Evolutionary conservation across 2,113 vertebrate species (phyloP), one percentile per base, ranked within the genome.

Genomic region (Istiophorus platypterus): DNA sequence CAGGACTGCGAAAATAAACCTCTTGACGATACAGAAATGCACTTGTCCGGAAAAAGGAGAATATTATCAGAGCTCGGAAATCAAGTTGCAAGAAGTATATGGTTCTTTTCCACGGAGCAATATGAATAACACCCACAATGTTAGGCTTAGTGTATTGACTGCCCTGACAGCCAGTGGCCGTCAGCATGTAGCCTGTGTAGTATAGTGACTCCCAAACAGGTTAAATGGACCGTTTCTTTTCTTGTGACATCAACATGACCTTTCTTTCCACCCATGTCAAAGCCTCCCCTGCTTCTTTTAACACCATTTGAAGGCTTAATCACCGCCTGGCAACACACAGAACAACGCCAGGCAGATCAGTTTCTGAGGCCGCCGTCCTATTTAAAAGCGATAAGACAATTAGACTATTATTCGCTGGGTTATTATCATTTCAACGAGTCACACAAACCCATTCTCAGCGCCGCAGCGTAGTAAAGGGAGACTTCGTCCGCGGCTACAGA

Each of bases 351-450:
- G 49, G 22, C 22, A 63, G 22, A 59, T 20, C 13, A 7, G 14
- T 2, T 42, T 75, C 78, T 78, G 73, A 78, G 64, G 78, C 42
- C 37, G 8, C 72, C 80, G 72, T 66, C 88, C 52, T 59, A 2
- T 65, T 27, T 41, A 22, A 59, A 41, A 70, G 26, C 6, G n/a
- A 58, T 51, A 15, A 65, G 15, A 87, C 80, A 88, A 79, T 58
- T n/a, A 7, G 57, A 27, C 54, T 81, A n/a, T 88, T 74, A 73
- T 76, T 70, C 47, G 2, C 41, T 41, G 68, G 12, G 29, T 24
- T 59, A 56, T 45, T 26, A 26, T 71, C 47, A 61, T 27, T 22
- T 41, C 17, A 45, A 63, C 68, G 10, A 24, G 15, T 3, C 13
- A 65, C 18, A 39, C 47, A 13, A 76, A 66, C 42, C 52, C 26